Base-by-base conservation (phyloP, 2,113 vertebrate genomes). In the Oreochromis niloticus region DNA sequence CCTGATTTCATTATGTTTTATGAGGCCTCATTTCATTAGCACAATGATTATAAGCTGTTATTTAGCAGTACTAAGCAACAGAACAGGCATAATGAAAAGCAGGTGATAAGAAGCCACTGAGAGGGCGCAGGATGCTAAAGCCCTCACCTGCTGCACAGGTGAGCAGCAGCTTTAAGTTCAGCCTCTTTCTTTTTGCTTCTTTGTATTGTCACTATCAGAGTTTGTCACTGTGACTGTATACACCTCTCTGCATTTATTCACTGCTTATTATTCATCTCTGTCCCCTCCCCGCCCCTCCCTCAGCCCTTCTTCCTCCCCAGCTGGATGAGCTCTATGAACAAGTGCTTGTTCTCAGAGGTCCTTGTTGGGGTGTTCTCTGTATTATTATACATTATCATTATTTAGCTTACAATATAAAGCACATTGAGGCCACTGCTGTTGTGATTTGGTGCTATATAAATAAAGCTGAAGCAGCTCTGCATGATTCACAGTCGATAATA, bases 1-100 rank as follows among this genome's bases (percentile, higher is more conserved):
- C 57, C 79, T 17, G 50, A 89, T 85, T 88, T 32, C 41, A 87
- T 89, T 89, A 82, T 19, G 41, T 83, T 90, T 89, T 79, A 89
- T 3, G 75, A 81, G 81, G 52, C 34, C 22, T 82, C 71, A 27
- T 89, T 90, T 92, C 81, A 93, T 93, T 82, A 83, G 59, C 5
- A 8, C 11, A 4, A 5, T 1, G 1, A 75, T 80, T 79, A 89
- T 88, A 81, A 89, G 92, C 75, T 43, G 90, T 82, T 52, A 86
- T 88, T 85, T 30, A 11, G 22, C 39, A 36, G 78, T 54, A 85
- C 83, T 83, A 78, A 80, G 80, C 55, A 78, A 73, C 48, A 48
- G 17, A 36, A 57, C 59, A 27, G 48, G 46, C 4, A 46, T 88
- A 75, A 93, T 90, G 48, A 92, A 81, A 89, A 89, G 52, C 73